phyloP scores from a whole-genome alignment of 2,113 vertebrate genomes.

The Lagopus leucura region DNA sequence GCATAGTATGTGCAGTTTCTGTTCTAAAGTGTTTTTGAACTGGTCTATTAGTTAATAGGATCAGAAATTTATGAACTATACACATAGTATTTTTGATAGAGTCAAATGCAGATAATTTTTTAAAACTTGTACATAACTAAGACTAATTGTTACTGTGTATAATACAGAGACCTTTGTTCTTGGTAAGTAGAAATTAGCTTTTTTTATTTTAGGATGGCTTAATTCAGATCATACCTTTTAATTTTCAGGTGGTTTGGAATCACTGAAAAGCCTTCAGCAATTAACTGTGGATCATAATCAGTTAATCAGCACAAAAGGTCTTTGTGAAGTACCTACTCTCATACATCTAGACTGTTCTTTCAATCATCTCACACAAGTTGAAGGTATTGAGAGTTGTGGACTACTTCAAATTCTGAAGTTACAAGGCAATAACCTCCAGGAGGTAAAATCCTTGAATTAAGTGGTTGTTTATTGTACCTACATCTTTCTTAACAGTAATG shows the following conservation, averaged over 20 bases:
- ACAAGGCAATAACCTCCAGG: constrained; percentile 87
- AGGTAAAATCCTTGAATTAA: constrained; percentile 80
- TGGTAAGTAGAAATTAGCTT: neutral
- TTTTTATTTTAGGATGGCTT: neutral
- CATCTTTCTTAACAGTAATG: neutral
- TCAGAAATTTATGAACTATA: neutral
- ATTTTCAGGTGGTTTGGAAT: constrained; percentile 87
- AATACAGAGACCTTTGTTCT: neutral
- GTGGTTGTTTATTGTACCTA: neutral
- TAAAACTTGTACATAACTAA: neutral
- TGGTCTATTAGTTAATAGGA: neutral
- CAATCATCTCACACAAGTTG: constrained; percentile 86
- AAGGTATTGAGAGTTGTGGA: constrained; percentile 87
- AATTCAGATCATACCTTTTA: constrained; percentile 19
- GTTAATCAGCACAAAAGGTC: constrained; percentile 88
- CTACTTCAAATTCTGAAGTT: constrained; percentile 90
- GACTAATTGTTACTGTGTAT: neutral
- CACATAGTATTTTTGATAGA: neutral
- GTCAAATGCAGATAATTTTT: neutral
- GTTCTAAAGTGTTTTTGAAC: neutral
- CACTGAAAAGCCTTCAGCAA: constrained; percentile 84
- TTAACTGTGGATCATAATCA: constrained; percentile 91
- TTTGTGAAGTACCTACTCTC: constrained; percentile 82
- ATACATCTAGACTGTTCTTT: constrained; percentile 89
- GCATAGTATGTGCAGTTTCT: neutral